Conservation (phyloP, 2,797 vertebrate species). For the Macroramphosus scolopax region DNA sequence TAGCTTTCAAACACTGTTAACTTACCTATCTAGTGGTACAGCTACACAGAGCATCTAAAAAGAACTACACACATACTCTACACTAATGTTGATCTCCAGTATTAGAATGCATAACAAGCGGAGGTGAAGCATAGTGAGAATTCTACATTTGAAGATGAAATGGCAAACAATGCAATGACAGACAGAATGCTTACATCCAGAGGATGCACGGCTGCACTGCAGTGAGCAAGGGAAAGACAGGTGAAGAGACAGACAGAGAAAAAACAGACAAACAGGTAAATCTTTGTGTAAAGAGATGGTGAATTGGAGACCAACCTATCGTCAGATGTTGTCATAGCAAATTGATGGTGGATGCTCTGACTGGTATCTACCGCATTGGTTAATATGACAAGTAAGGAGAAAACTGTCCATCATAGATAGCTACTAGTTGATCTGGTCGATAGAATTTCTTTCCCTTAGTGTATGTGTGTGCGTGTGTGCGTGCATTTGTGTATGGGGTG, state of each 20-base stretch:
- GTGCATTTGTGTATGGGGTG: conserved; percentile 8
- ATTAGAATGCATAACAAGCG: conserved; percentile 36
- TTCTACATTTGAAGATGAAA: conserved; percentile 32
- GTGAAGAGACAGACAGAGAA: conserved; percentile 58
- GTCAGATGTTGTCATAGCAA: neutral
- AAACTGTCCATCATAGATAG: neutral
- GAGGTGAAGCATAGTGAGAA: conserved; percentile 22
- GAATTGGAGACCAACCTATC: conserved; percentile 18
- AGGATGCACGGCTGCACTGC: conserved; percentile 65
- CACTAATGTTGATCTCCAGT: conserved; percentile 36
- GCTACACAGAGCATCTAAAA: conserved; percentile 19
- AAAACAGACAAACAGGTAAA: conserved; percentile 60
- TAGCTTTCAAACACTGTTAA: conserved; percentile 13
- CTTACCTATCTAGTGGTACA: conserved; percentile 8
- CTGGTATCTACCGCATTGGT: neutral
- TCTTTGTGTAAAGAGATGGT: conserved; percentile 26
- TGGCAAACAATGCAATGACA: conserved; percentile 49
- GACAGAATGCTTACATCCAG: conserved; percentile 70
- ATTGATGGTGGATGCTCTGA: conserved; percentile 1
- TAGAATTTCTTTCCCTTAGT: neutral
- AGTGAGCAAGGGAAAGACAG: conserved; percentile 61
- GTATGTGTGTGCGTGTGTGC: conserved; percentile 1
- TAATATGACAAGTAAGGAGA: neutral
- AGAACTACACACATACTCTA: conserved; percentile 10
- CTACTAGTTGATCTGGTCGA: neutral